phyloP scores from a whole-genome alignment of 1,140 invertebrate species.

The Sweltsa coloradensis region DNA sequence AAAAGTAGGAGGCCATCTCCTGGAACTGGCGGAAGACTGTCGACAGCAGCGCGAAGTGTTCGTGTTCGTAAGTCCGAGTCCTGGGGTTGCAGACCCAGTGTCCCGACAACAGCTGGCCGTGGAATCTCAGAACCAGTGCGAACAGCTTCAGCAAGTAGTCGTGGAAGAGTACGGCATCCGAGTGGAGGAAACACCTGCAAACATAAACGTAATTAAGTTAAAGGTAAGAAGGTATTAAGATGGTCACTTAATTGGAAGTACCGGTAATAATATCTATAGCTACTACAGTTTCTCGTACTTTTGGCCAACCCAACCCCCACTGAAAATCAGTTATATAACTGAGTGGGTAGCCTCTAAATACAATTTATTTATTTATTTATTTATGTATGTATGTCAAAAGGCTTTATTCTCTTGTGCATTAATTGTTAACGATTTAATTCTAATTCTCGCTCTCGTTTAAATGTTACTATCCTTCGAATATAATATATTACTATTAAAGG shows the following conservation, averaged over 20 bases:
- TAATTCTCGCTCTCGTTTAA: too few relatives aligned
- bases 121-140: slow-evolving; percentile 55
- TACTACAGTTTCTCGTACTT: not conserved
- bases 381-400: not conserved
- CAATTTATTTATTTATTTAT: too few relatives aligned
- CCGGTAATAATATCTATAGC: not conserved
- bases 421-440: not conserved
- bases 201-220: slow-evolving; percentile 13
- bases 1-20: slow-evolving; percentile 27
- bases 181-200: slow-evolving; percentile 53
- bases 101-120: slow-evolving; percentile 35
- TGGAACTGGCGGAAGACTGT: slow-evolving; percentile 31
- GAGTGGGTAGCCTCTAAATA: too few relatives aligned
- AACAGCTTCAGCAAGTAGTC: slow-evolving; percentile 52
- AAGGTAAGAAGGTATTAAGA: not conserved
- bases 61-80: slow-evolving; percentile 20
- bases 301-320: not conserved
- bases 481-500: not conserved
- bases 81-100: slow-evolving; percentile 19
- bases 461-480: too few relatives aligned
- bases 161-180: slow-evolving; percentile 46
- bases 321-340: too few relatives aligned
- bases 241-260: not conserved
- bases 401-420: not conserved
- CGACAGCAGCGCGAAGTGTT: slow-evolving; percentile 28